These are phyloP conservation scores for Callionymus lyra DNA, from an alignment of 2,113 vertebrate species.

Conservation along the genomic window DNA sequence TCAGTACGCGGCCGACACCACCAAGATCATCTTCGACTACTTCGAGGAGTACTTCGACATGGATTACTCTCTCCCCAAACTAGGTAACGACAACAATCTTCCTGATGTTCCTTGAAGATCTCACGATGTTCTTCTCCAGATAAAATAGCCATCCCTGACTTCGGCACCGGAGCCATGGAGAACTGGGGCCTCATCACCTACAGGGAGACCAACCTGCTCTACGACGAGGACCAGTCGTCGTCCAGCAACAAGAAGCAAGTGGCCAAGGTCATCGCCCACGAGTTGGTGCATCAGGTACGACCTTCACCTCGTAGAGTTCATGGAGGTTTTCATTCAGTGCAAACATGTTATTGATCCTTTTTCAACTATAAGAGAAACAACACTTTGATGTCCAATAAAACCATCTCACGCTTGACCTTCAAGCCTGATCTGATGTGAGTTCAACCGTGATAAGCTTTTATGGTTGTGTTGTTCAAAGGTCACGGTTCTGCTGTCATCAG, in stretches of 20 bases:
- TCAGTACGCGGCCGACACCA: constrained; percentile 78
- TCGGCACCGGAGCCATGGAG: constrained; percentile 97
- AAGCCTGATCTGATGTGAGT: too few relatives aligned
- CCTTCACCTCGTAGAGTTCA: too few relatives aligned
- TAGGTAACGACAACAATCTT: constrained; percentile 70
- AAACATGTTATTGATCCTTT: too few relatives aligned
- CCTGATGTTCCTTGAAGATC: background rate
- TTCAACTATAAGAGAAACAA: too few relatives aligned
- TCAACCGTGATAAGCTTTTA: too few relatives aligned
- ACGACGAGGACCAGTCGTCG: constrained; percentile 77
- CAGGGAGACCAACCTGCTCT: constrained; percentile 89
- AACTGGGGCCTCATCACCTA: constrained; percentile 98
- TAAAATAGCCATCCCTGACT: constrained; percentile 96
- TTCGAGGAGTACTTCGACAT: constrained; percentile 88
- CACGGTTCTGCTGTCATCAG: too few relatives aligned
- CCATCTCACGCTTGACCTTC: too few relatives aligned
- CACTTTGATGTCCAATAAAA: too few relatives aligned
- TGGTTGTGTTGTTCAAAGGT: too few relatives aligned
- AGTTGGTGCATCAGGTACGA: constrained; percentile 91
- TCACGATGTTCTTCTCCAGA: constrained; percentile 59
- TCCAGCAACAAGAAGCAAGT: constrained; percentile 85
- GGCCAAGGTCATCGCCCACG: constrained; percentile 84
- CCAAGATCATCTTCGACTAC: constrained; percentile 79
- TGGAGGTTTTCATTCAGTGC: too few relatives aligned
- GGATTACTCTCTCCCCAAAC: constrained; percentile 81